Base-by-base conservation (phyloP, 30 jellyfish, hydroid and myxozoan genomes). In the Nemopilema nomurai region DNA sequence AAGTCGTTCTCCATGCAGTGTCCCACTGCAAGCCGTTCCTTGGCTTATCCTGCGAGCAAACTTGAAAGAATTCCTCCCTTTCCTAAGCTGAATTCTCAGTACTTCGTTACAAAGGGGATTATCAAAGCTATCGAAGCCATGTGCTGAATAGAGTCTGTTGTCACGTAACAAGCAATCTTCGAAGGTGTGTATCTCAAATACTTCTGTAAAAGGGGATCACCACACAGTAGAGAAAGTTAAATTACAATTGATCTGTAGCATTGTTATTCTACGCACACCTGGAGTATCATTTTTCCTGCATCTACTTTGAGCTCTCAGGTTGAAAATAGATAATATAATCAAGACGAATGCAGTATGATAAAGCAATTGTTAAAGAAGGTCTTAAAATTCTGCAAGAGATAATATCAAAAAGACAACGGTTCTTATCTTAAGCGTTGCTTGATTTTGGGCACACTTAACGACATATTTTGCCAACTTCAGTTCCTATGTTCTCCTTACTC, bases 121-220 rank as follows among this genome's bases (percentile, higher is more conserved):
- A 41, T 41, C 57, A 41, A 41, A 41, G 57, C 57, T 13, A 41
- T 6, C 57, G 57, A 41, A 41, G 57, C 57, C 83, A 73, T 73
- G 83, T 73, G 83, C 83, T 73, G 33, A 28, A 41, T 1, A 24
- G 69, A 73, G 30, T 73, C 69, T 33, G 19, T 33, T 1, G 69
- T 73, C 83, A 73, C 83, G 83, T 32, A 6, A 41, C 13, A 73
- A 73, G 64, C 69, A 73, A 1, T 25, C 49, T 19, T 73, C 50
- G 1, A 18, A 33, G 33, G 33, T 41, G 13, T 41, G 57, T 13
- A 13, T 41, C 9, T 41, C 13, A 41, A 41, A 41, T 41, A 41
- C 57, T 13, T 41, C 13, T 41, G 57, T 3, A 41, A 6, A 41
- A 41, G 57, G 13, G 57, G 57, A 41, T 41, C 13, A 41, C 57